Evolutionary conservation across 2,797 vertebrate genomes (phyloP), one percentile per base, ranked within the genome.

Genomic region (Masticophis lateralis): DNA sequence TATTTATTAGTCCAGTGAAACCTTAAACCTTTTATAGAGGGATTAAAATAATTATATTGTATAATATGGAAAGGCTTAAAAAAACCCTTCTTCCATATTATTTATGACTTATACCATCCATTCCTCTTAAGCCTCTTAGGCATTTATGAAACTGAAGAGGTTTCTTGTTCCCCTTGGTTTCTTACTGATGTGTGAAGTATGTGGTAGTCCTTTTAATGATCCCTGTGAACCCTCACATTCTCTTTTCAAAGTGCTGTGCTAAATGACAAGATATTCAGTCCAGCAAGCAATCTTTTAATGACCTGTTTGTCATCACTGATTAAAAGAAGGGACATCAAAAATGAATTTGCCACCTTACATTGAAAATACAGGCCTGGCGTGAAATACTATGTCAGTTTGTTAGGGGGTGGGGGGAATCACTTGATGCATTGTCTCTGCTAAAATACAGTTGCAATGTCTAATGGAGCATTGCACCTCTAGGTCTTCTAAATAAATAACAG

Each of bases 401-500:
- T 43, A 18, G 56, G n/a, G 3, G 47, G 47, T 1, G 47, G 2
- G 2, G 16, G 27, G 1, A 69, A 91, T 93, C 7, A 91, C 94
- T 66, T 87, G 91, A 16, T 53, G 90, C 43, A 94, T 87, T 93
- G 94, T 94, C 63, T n/a, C 28, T 93, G 59, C 94, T 94, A 56
- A 93, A 43, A 93, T 92, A 89, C 56, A 86, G 43, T 93, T 89
- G 55, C 94, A 94, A 91, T 79, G 47, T 91, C 55, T 32, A 60
- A 3, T 59, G 87, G 93, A 88, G 93, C 94, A 92, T 95, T 66
- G 1, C 9, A 66, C 28, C 6, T 27, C 83, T 92, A 91, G 91
- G 89, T 88, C 53, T 95, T 94, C 86, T 93, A 95, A 95, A 93
- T 57, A 88, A 96, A 95, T 47, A 93, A 94, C 87, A 86, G 89